Conservation (phyloP, 64 coral and sea anemone genomes). For the Acropora tenuis region DNA sequence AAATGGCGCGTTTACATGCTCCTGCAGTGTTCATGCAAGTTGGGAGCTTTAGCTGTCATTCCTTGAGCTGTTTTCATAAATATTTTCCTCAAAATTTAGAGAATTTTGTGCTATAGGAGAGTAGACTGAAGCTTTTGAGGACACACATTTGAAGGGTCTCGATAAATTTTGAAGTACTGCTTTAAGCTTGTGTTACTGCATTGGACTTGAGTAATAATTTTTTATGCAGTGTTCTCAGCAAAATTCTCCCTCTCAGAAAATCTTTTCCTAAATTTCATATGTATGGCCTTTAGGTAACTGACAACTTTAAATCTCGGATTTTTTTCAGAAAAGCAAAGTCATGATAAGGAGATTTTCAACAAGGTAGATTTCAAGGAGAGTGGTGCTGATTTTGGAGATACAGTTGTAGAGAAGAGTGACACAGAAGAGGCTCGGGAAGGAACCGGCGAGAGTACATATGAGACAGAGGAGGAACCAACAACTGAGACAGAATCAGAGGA, state of each 20-base stretch:
- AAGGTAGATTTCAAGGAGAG: constrained; percentile 3
- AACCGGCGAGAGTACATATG: constrained; percentile 16
- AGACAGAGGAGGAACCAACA: constrained; percentile 25
- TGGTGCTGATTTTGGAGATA: not conserved
- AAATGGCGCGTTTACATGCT: not conserved
- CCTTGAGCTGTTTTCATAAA: not conserved
- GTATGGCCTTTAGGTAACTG: not conserved
- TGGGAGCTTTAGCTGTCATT: not conserved
- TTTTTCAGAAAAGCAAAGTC: constrained; percentile 18
- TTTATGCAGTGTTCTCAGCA: too few species aligned
- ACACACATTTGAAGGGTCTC: too few species aligned
- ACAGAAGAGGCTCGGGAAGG: constrained; percentile 3
- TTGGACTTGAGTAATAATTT: too few species aligned
- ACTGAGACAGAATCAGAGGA: constrained; percentile 28
- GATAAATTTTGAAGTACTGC: too few species aligned
- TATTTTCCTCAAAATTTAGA: not conserved
- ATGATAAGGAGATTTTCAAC: not conserved
- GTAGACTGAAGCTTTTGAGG: too few species aligned
- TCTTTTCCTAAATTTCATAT: too few species aligned
- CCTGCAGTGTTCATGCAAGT: not conserved
- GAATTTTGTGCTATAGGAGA: too few species aligned
- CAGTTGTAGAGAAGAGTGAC: not conserved
- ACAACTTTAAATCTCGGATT: not conserved
- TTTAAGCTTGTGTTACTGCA: too few species aligned
- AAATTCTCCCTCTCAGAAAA: too few species aligned